These are phyloP conservation scores for Cetonia aurata DNA, from an alignment of 2,888 invertebrate species.

Conservation along the genomic window DNA sequence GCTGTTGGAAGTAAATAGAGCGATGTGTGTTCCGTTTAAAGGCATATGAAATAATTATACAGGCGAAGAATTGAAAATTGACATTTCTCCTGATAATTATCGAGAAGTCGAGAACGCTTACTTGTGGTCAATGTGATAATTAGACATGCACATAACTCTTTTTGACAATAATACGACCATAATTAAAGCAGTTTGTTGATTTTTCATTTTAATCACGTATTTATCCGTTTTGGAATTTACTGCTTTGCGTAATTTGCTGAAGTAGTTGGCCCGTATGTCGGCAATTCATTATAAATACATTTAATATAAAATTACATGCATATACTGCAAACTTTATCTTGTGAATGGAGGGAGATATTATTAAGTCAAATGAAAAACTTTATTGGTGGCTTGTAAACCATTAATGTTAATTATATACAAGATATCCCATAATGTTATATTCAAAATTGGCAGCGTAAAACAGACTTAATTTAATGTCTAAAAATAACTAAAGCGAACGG, in stretches of 20 bases:
- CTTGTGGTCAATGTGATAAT: slow-evolving; percentile 10
- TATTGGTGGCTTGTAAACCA: too few species aligned
- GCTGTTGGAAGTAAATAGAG: slow-evolving; percentile 35
- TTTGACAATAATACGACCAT: slow-evolving; percentile 19
- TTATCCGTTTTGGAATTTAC: slow-evolving; percentile 8
- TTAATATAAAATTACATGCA: too few species aligned
- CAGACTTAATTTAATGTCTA: too few species aligned
- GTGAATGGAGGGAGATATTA: too few species aligned
- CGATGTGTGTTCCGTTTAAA: slow-evolving; percentile 27
- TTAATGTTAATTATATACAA: too few species aligned
- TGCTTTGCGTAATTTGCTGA: neutral
- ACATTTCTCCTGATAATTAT: slow-evolving; percentile 28
- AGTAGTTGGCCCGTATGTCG: too few species aligned
- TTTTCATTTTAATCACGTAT: neutral
- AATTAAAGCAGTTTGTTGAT: slow-evolving; percentile 9
- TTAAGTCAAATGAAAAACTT: too few species aligned
- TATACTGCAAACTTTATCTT: too few species aligned
- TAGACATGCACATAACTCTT: slow-evolving; percentile 19
- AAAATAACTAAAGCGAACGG: too few species aligned
- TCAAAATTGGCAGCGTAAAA: too few species aligned
- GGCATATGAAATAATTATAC: slow-evolving; percentile 19
- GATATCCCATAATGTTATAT: too few species aligned
- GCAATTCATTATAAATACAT: too few species aligned
- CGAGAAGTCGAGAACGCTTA: slow-evolving; percentile 21
- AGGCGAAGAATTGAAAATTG: slow-evolving; percentile 18